A percentile compares a stretch with the other conserved stretches of the same genome.
Conservation (phyloP, 2,797 vertebrate species). For the Centropyge bicolor region DNA sequence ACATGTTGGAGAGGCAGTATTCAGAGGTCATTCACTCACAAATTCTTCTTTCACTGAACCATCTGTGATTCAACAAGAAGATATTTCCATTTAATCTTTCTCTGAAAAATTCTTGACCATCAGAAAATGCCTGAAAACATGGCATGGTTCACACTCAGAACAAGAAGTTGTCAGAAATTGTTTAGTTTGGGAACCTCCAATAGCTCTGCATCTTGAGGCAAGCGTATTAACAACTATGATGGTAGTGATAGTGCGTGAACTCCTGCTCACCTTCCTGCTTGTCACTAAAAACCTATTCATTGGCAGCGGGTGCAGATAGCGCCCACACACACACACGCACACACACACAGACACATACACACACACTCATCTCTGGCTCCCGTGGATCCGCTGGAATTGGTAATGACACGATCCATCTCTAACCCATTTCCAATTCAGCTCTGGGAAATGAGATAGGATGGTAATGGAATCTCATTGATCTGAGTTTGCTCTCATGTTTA, state of each 20-base stretch:
- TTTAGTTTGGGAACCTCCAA: conserved; percentile 46
- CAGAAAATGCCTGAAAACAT: conserved; percentile 22
- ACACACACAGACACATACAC: conserved; percentile 46
- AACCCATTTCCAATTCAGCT: conserved; percentile 83
- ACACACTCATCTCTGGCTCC: conserved; percentile 69
- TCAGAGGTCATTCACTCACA: not conserved
- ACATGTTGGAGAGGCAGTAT: not conserved
- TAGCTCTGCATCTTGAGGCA: conserved; percentile 33
- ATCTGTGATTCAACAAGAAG: not conserved
- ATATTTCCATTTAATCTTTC: conserved; percentile 4
- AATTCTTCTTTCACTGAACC: not conserved
- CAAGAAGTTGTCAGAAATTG: conserved; percentile 32
- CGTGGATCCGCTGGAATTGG: conserved; percentile 80
- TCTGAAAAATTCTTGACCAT: conserved; percentile 19
- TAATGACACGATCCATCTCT: conserved; percentile 86
- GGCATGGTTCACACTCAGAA: conserved; percentile 19
- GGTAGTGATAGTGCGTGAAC: conserved; percentile 74
- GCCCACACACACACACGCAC: conserved; percentile 33
- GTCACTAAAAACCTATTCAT: conserved; percentile 82
- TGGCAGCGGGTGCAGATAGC: conserved; percentile 71
- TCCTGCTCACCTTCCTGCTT: conserved; percentile 82
- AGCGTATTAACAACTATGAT: conserved; percentile 62
- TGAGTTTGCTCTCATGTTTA: conserved; percentile 85
- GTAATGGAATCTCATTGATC: conserved; percentile 87
- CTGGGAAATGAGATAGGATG: conserved; percentile 84